Evolutionary conservation across 2,888 invertebrate species (phyloP), one percentile per base, ranked within the genome.

Genomic region (Apamea anceps): DNA sequence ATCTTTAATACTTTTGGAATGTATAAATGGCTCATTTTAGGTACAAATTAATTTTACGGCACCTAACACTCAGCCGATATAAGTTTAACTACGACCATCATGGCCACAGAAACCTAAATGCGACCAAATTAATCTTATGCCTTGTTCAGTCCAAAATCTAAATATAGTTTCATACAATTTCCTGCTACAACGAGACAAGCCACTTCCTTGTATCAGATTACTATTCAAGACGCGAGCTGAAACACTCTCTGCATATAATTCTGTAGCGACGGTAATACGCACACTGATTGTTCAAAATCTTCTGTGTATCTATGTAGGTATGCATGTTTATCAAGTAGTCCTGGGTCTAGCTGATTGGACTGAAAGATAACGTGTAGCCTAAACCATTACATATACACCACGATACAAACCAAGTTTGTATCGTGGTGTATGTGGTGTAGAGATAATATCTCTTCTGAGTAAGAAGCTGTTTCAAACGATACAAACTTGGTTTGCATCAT

Each of bases 251-350:
- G 90, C 90, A 91, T 90, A 91, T 92, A 90, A 92, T 92, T 89
- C 80, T 77, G 85, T 92, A 92, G 92, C 91, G 90, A 85, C 54
- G 37, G 81, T 86, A 84, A 81, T 90, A 89, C 76, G 67, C 85
- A 77, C 81, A 85, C 87, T 91, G 93, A 92, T 93, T 93, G 91
- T 91, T 90, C 86, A 81, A 86, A 91, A 92, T 82, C 70, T 80
- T 63, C 54, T 77, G 42, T 67, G 10, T 66, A 70, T 48, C 21
- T 81, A 48, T 18, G 15, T 18, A 51, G 51, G 42, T 73, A 42
- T 48, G 70, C 21, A 42, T 82, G n/a, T 65, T 60, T 84, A 68
- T 65, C 15, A 21, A 66, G 65, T n/a, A 77, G 83, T 70, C 57
- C 18, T 51, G 28, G 65, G n/a, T 42, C 57, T 82, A 32, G 48